These are phyloP conservation scores for Arnoldichthys spilopterus DNA, from an alignment of 2,797 vertebrate genomes.

Conservation along the genomic window DNA sequence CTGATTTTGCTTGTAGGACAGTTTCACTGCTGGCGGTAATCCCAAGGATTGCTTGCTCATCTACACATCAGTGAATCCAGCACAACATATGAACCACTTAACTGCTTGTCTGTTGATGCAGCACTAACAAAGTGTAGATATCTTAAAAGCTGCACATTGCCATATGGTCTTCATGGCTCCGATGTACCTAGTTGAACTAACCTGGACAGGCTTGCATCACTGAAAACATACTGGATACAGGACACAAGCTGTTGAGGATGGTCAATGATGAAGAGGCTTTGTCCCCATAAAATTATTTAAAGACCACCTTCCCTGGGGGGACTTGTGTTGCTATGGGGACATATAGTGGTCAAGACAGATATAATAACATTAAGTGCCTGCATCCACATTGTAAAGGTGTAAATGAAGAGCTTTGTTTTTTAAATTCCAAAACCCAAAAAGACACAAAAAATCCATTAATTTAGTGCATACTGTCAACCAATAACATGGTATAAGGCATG, in stretches of 20 bases:
- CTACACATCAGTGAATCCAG: neutral
- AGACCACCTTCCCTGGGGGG: neutral
- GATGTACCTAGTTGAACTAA: constrained; percentile 36
- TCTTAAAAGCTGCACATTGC: constrained; percentile 9
- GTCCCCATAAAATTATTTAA: neutral
- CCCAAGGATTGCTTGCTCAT: neutral
- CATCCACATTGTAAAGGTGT: neutral
- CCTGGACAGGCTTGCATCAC: neutral
- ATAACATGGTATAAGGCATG: too few relatives aligned
- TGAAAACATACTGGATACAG: constrained; percentile 5
- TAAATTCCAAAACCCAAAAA: neutral
- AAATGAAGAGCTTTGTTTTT: neutral
- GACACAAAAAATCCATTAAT: neutral
- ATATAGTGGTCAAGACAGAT: neutral
- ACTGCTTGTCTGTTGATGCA: neutral
- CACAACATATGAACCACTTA: neutral
- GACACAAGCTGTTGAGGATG: neutral
- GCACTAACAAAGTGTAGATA: neutral
- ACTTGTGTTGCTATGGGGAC: neutral
- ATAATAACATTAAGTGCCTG: neutral
- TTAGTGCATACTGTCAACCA: neutral
- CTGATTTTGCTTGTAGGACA: neutral
- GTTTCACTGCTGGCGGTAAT: neutral
- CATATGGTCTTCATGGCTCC: constrained; percentile 64
- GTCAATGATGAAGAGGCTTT: neutral